Evolutionary conservation across 2,797 vertebrate genomes (phyloP).

Genomic region (Smutsia temminckii): DNA sequence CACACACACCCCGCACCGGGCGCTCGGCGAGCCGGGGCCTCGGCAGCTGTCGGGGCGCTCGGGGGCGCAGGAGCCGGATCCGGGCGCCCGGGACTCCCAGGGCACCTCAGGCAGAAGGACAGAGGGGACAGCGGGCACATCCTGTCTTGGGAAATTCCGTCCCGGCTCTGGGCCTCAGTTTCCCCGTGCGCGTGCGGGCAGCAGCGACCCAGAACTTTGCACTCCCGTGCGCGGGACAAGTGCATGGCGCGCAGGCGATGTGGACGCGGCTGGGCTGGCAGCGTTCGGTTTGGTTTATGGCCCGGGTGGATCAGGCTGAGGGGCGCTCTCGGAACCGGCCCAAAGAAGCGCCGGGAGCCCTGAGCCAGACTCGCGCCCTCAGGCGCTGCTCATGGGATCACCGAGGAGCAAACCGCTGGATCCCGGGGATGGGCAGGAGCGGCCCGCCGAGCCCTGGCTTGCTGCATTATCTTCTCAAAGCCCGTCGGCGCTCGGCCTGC

Average conservation of each 20-base stretch:
- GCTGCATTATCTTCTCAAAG: neutral
- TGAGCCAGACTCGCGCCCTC: neutral
- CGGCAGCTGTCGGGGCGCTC: neutral
- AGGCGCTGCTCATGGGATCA: neutral
- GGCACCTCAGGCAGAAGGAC: neutral
- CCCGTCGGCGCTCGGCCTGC: neutral
- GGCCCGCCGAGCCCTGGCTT: neutral
- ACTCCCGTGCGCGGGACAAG: slow-evolving; percentile 60
- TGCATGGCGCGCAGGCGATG: slow-evolving; percentile 30
- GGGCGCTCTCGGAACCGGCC: neutral
- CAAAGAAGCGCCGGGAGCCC: neutral
- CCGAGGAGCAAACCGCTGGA: neutral
- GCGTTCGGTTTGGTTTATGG: neutral
- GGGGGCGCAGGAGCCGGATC: neutral
- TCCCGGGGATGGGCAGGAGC: neutral
- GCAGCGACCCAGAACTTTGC: neutral
- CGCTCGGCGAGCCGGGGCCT: neutral
- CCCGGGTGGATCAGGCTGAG: neutral
- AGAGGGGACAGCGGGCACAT: neutral
- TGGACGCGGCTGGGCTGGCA: neutral
- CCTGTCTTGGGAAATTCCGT: neutral
- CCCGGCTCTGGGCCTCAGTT: slow-evolving; percentile 35
- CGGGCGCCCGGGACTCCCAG: neutral
- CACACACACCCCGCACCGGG: too few species aligned
- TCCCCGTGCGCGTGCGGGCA: neutral